Evolutionary conservation across 2,797 vertebrate species (phyloP).

Genomic region (Glossophaga mutica): DNA sequence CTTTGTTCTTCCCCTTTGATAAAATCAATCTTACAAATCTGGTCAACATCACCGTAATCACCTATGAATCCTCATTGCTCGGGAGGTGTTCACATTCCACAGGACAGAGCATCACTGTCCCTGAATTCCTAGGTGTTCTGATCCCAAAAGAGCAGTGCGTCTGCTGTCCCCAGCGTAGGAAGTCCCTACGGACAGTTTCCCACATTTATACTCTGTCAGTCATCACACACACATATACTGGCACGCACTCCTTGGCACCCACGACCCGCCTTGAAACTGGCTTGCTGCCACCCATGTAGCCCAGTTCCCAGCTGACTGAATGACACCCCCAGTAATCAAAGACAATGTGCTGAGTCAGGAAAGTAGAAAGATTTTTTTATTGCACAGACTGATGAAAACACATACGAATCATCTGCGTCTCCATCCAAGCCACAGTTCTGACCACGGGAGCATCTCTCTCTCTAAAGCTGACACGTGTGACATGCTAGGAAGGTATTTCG

Average conservation of each 20-base stretch:
- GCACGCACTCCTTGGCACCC: neutral
- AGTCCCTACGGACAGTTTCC: neutral
- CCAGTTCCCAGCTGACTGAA: neutral
- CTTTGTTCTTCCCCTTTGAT: neutral
- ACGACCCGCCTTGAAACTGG: neutral
- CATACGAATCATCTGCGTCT: neutral
- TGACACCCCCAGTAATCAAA: neutral
- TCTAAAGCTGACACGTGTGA: neutral
- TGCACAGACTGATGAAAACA: neutral
- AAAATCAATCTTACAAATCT: neutral
- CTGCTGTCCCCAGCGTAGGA: neutral
- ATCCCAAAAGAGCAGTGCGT: neutral
- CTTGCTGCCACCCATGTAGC: neutral
- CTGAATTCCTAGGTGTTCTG: neutral
- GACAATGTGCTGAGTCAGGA: neutral
- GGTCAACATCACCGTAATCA: neutral
- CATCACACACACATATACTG: neutral
- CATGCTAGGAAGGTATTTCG: neutral
- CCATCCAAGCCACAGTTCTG: neutral
- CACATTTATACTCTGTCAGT: neutral
- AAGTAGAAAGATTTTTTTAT: neutral
- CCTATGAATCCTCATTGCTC: neutral
- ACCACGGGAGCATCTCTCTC: neutral
- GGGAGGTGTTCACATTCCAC: neutral
- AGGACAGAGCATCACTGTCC: neutral